Conservation (phyloP, 2,797 vertebrate genomes). For the Microctenopoma lineatum region DNA sequence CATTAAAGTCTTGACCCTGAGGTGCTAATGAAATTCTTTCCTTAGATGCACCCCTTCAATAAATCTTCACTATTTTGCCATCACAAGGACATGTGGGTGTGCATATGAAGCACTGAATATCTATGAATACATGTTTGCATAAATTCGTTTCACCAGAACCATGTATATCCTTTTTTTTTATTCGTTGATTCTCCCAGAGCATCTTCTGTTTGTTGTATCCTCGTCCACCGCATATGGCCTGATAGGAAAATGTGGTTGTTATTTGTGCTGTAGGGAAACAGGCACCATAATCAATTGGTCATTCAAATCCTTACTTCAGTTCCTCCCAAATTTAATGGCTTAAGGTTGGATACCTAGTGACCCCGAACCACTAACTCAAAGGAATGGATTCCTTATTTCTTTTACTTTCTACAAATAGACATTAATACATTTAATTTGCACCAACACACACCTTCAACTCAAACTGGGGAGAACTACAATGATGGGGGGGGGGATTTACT, state of each 20-base stretch:
- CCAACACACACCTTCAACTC: conserved; percentile 25
- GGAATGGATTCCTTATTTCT: conserved; percentile 21
- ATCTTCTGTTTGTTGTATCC: conserved; percentile 41
- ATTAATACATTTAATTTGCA: conserved; percentile 50
- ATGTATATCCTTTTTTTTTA: conserved; percentile 17
- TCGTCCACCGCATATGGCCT: conserved; percentile 20
- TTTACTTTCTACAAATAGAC: conserved; percentile 27
- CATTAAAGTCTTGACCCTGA: conserved; percentile 29
- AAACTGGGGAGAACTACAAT: conserved; percentile 2
- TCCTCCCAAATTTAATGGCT: conserved; percentile 56
- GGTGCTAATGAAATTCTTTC: conserved; percentile 42
- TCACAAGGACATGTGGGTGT: conserved; percentile 39
- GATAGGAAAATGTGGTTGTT: conserved; percentile 44
- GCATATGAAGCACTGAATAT: conserved; percentile 15
- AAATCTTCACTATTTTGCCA: conserved; percentile 25
- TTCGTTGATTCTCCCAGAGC: conserved; percentile 36
- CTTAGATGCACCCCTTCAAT: conserved; percentile 14
- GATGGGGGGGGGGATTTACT: neutral
- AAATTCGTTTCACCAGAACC: conserved; percentile 34
- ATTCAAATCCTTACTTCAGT: conserved; percentile 70
- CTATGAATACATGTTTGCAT: conserved; percentile 44
- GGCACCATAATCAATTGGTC: conserved; percentile 61
- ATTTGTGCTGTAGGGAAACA: conserved; percentile 46
- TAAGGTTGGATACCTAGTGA: conserved; percentile 35
- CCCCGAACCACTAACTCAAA: conserved; percentile 44